Percentiles rank a stretch among this genome's conserved stretches.
These are phyloP conservation scores for Oncorhynchus keta DNA, from an alignment of 2,113 vertebrate genomes.

Conservation along the genomic window DNA sequence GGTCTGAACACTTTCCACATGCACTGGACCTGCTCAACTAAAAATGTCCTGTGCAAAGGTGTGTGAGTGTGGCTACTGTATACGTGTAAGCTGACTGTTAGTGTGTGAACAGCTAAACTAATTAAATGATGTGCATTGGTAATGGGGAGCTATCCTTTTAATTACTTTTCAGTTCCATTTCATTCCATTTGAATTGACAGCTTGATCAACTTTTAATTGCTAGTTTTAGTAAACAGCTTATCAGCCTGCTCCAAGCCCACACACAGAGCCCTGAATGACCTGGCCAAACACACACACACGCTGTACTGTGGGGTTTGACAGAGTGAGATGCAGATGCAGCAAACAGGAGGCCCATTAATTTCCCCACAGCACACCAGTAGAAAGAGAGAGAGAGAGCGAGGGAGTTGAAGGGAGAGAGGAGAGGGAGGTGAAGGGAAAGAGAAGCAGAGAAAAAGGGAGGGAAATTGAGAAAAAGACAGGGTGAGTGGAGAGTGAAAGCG, in stretches of 20 bases:
- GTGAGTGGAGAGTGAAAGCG: too few relatives aligned
- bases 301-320: conserved; percentile 46
- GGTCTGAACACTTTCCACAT: too few relatives aligned
- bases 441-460: too few relatives aligned
- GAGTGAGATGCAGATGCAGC: conserved; percentile 62
- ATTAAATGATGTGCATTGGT: conserved; percentile 69
- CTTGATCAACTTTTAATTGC: conserved; percentile 80
- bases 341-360: conserved; percentile 65
- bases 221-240: conserved; percentile 75
- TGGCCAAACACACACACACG: conserved; percentile 55
- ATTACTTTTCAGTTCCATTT: conserved; percentile 81
- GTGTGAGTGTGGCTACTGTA: too few relatives aligned
- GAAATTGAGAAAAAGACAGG: too few relatives aligned
- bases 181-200: conserved; percentile 78
- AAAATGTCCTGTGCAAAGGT: too few relatives aligned
- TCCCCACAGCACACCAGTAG: conserved; percentile 58
- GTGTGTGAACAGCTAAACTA: conserved; percentile 58
- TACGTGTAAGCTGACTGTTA: conserved; percentile 46
- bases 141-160: conserved; percentile 77
- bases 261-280: conserved; percentile 68
- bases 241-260: conserved; percentile 70
- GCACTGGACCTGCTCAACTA: too few relatives aligned
- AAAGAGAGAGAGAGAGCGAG: conserved; percentile 22
- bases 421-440: not conserved
- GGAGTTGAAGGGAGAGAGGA: not conserved